A percentile compares a stretch with the other conserved stretches of the same genome.
Conservation (phyloP, 1,140 invertebrate genomes). For the Drosophila kurseongensis region DNA sequence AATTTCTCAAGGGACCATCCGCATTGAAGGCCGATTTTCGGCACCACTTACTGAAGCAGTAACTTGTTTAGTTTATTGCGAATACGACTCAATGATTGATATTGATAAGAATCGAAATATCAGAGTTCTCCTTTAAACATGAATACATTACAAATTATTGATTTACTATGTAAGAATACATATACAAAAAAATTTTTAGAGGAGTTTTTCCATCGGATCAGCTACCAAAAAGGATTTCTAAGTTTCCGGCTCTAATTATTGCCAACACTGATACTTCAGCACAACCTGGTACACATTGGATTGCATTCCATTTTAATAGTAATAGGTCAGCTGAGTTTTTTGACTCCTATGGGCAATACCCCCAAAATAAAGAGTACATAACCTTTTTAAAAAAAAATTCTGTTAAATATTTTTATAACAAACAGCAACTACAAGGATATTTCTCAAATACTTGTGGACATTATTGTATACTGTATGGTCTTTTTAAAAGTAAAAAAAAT, state of each 20-base stretch:
- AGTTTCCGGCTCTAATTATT: neutral
- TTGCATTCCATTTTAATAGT: neutral
- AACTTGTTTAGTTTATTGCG: neutral
- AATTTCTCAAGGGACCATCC: neutral
- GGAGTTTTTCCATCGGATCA: neutral
- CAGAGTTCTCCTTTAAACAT: neutral
- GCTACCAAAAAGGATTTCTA: neutral
- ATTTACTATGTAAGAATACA: neutral
- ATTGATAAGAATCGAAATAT: conserved; percentile 8
- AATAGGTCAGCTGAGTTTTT: no score
- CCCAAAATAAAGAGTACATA: no score
- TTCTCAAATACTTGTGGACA: neutral
- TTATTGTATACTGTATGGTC: neutral
- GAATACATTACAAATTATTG: neutral
- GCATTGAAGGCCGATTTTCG: neutral
- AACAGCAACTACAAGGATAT: neutral
- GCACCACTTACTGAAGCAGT: neutral
- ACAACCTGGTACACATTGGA: neutral
- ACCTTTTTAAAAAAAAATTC: neutral
- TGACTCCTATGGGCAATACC: no score
- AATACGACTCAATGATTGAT: conserved; percentile 4
- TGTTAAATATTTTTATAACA: neutral
- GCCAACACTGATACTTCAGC: neutral
- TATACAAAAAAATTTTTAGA: neutral
- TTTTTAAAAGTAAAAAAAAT: no score